Evolutionary conservation across 1,140 invertebrate genomes (phyloP).

Genomic region (Camponotus vicinus): DNA sequence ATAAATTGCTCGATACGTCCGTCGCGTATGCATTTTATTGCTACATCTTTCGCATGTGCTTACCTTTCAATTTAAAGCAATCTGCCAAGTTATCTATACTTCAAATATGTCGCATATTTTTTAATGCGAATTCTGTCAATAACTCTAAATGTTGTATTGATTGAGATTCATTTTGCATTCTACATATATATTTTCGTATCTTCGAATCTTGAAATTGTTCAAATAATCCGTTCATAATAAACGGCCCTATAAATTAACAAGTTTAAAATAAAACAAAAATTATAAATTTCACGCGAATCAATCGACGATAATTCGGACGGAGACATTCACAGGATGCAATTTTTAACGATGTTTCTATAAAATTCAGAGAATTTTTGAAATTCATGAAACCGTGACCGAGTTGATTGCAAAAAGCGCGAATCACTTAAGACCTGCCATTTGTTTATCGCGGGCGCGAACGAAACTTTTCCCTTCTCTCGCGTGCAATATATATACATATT

Average conservation of each 20-base stretch:
- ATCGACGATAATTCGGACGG: constrained; percentile 11
- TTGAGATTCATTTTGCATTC: not conserved
- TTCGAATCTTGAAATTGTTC: not conserved
- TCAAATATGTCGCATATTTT: constrained; percentile 13
- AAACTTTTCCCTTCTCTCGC: not conserved
- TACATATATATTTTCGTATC: not conserved
- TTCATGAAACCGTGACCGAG: constrained; percentile 35
- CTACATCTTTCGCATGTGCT: not conserved
- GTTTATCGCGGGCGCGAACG: not conserved
- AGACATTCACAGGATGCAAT: not conserved
- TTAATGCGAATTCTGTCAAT: not conserved
- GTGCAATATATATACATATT: constrained; percentile 51
- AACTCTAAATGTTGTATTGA: not conserved
- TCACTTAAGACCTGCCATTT: constrained; percentile 43
- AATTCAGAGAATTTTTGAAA: constrained; percentile 20
- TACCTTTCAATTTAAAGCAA: constrained; percentile 17
- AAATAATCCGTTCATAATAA: not conserved
- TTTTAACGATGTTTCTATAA: constrained; percentile 20
- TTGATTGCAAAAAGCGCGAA: constrained; percentile 42
- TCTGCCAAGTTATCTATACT: not conserved
- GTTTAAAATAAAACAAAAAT: constrained; percentile 3
- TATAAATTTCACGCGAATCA: not conserved
- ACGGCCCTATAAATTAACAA: not conserved
- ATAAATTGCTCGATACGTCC: constrained; percentile 24
- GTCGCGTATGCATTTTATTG: constrained; percentile 27